Evolutionary conservation across 2,888 invertebrate species (phyloP).

Genomic region (Lasioglossum zephyrum): DNA sequence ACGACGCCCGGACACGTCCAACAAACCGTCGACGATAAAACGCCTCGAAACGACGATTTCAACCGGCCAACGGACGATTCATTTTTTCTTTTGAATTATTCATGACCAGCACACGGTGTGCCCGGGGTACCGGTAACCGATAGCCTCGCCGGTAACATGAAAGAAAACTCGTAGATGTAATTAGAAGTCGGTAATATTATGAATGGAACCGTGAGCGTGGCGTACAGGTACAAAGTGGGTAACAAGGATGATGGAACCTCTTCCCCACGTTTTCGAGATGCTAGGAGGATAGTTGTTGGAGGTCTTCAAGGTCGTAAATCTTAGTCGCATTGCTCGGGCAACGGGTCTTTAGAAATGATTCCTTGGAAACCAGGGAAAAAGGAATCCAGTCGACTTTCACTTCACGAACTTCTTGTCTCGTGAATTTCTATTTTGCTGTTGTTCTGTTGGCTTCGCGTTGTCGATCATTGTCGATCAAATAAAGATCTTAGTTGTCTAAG

Average conservation of each 20-base stretch:
- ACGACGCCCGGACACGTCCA: constrained; percentile 9
- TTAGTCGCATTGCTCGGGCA: not conserved
- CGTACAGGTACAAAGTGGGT: not conserved
- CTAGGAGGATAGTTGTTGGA: not conserved
- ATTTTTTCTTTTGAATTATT: not conserved
- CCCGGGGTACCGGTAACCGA: not conserved
- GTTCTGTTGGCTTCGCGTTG: not conserved
- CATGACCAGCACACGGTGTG: not conserved
- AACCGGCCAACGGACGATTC: not conserved
- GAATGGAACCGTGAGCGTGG: not conserved
- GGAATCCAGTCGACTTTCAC: not conserved
- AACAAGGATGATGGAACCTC: not conserved
- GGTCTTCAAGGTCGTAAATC: constrained; percentile 2
- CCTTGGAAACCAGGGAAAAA: not conserved
- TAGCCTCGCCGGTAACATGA: constrained; percentile 1
- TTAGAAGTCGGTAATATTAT: not conserved
- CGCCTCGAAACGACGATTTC: not conserved
- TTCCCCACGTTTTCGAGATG: not conserved
- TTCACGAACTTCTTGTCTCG: not conserved
- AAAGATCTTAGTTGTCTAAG: too few relatives aligned
- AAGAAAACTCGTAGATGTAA: constrained; percentile 4
- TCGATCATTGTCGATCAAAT: not conserved
- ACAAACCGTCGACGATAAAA: constrained; percentile 14
- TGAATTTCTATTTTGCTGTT: not conserved
- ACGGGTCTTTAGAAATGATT: constrained; percentile 5